A percentile compares a stretch with the other conserved stretches of the same genome.
These are phyloP conservation scores for Pomacea canaliculata DNA, from an alignment of 2,888 invertebrate genomes.

Conservation along the genomic window DNA sequence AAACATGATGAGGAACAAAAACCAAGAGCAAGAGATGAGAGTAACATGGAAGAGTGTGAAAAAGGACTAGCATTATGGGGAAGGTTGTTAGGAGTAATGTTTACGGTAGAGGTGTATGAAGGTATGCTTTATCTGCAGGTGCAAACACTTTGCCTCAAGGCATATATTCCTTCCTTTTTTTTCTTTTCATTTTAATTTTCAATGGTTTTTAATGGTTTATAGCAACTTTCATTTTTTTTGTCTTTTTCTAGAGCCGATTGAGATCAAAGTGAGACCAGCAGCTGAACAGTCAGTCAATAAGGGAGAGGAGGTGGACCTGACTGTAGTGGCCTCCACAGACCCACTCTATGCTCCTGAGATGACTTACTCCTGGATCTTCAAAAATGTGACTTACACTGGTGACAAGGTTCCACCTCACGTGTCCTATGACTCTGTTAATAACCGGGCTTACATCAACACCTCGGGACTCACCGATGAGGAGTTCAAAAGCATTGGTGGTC, in stretches of 20 bases:
- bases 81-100: too few relatives aligned
- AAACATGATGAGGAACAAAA: too few relatives aligned
- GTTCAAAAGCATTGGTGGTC: slow-evolving; percentile 25
- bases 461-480: slow-evolving; percentile 20
- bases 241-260: slow-evolving; percentile 31
- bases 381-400: slow-evolving; percentile 24
- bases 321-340: slow-evolving; percentile 30
- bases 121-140: too few relatives aligned
- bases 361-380: slow-evolving; percentile 33
- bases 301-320: slow-evolving; percentile 33
- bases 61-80: too few relatives aligned
- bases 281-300: slow-evolving; percentile 17
- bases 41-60: too few relatives aligned
- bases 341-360: background rate
- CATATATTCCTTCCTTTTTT: too few relatives aligned
- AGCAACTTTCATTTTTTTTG: background rate
- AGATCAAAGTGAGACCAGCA: slow-evolving; percentile 10
- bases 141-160: too few relatives aligned
- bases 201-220: too few relatives aligned
- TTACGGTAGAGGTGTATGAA: too few relatives aligned
- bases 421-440: slow-evolving; percentile 13
- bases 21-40: too few relatives aligned
- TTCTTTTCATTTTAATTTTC: too few relatives aligned
- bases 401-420: slow-evolving; percentile 17
- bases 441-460: slow-evolving; percentile 34